Evolutionary conservation across 53 echinoderm and acorn worm species (phyloP).

Genomic region (Astropecten irregularis): DNA sequence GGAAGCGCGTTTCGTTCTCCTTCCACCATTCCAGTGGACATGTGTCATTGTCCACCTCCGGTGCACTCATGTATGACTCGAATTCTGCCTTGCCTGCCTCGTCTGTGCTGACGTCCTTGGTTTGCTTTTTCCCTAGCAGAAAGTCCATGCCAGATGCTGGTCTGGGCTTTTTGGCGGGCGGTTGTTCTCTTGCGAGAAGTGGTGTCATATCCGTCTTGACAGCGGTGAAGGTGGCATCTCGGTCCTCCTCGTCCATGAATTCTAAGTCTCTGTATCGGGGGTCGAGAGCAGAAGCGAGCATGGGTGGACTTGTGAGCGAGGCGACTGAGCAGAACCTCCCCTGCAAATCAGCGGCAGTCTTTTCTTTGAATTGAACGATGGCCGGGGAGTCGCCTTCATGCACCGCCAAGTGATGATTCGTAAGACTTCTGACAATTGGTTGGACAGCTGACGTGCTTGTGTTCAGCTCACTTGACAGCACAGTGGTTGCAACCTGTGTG

Average conservation of each 20-base stretch:
- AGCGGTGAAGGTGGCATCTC: background rate
- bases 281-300: background rate
- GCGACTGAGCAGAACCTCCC: background rate
- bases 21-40: conserved; percentile 37
- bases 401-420: background rate
- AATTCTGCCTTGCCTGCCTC: background rate
- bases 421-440: too few relatives aligned
- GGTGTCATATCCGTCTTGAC: background rate
- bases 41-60: background rate
- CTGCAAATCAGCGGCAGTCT: background rate
- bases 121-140: background rate
- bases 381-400: background rate
- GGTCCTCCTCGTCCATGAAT: background rate
- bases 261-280: background rate
- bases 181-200: background rate
- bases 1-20: background rate
- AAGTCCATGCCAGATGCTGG: background rate
- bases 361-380: background rate
- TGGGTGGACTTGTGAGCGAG: background rate
- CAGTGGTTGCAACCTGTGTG: too few relatives aligned
- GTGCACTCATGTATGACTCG: background rate
- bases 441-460: too few relatives aligned
- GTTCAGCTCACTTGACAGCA: too few relatives aligned
- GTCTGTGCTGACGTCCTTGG: background rate
- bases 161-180: background rate